phyloP scores from a whole-genome alignment of 2,113 vertebrate species.

The Saguinus imperator region DNA sequence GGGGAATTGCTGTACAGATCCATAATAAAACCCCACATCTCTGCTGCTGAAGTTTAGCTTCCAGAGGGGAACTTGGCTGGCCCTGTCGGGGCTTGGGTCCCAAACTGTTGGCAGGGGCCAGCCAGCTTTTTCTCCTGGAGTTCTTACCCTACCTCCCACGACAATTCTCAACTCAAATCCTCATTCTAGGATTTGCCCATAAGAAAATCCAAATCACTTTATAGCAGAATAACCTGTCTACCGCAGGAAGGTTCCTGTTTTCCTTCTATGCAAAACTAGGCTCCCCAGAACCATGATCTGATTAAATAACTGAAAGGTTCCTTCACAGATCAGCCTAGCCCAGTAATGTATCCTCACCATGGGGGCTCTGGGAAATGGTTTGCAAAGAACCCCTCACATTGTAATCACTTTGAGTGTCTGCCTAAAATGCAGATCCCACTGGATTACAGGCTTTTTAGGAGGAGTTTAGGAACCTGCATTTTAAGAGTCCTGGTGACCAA shows the following conservation, averaged over 20 bases:
- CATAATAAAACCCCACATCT: accelerated
- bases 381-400: accelerated
- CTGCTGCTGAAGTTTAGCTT: neutral
- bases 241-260: neutral
- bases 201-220: neutral
- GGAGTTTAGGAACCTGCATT: neutral
- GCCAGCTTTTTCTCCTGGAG: neutral
- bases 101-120: no score
- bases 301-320: neutral
- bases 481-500: neutral
- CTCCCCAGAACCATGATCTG: neutral
- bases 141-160: neutral
- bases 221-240: neutral
- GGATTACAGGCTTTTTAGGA: neutral
- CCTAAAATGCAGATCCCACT: neutral
- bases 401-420: neutral
- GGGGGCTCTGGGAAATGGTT: neutral
- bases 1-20: neutral
- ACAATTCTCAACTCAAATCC: neutral
- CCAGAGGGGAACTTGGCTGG: accelerated
- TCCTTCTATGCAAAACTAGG: neutral
- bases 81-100: accelerated
- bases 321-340: neutral
- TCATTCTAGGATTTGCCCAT: neutral
- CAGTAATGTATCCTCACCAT: neutral